A percentile compares a stretch with the other conserved stretches of the same genome.
These are phyloP conservation scores for Perdix hodgsoniae DNA, from an alignment of 2,797 vertebrate genomes.

Conservation along the genomic window DNA sequence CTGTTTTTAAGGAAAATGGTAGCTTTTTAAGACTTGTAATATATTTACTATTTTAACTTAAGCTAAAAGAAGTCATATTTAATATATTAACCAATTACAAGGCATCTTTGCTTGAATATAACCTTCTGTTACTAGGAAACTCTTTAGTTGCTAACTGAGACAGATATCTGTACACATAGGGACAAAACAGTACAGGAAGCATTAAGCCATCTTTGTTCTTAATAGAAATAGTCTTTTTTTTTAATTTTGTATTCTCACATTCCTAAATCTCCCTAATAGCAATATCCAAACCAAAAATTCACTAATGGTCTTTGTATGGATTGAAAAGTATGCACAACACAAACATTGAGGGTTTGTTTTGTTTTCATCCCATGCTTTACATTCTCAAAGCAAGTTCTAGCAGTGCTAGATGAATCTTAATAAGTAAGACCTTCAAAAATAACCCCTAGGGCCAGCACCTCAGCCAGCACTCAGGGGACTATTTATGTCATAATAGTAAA, in stretches of 20 bases:
- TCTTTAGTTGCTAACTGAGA: not conserved
- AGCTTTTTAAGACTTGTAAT: fast-evolving
- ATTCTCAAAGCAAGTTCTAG: not conserved
- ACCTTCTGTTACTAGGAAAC: not conserved
- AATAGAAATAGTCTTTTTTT: fast-evolving
- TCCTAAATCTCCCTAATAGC: not conserved
- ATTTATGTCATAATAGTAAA: too few species aligned
- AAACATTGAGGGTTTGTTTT: not conserved
- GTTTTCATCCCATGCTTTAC: not conserved
- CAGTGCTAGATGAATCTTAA: not conserved
- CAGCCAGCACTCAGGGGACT: not conserved
- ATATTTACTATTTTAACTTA: not conserved
- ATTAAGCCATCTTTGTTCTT: not conserved
- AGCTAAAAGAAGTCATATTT: not conserved
- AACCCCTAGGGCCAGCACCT: not conserved
- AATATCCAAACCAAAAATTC: not conserved
- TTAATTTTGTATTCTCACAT: not conserved
- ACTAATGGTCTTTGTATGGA: too few species aligned
- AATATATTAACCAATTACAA: not conserved
- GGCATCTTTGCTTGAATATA: not conserved
- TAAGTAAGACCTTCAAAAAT: not conserved
- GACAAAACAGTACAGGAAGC: not conserved
- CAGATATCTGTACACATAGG: fast-evolving
- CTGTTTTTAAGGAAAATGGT: not conserved
- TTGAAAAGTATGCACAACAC: not conserved